Evolutionary conservation across 2,888 invertebrate species (phyloP), one percentile per base, ranked within the genome.

Genomic region (Drosophila maculinotata): DNA sequence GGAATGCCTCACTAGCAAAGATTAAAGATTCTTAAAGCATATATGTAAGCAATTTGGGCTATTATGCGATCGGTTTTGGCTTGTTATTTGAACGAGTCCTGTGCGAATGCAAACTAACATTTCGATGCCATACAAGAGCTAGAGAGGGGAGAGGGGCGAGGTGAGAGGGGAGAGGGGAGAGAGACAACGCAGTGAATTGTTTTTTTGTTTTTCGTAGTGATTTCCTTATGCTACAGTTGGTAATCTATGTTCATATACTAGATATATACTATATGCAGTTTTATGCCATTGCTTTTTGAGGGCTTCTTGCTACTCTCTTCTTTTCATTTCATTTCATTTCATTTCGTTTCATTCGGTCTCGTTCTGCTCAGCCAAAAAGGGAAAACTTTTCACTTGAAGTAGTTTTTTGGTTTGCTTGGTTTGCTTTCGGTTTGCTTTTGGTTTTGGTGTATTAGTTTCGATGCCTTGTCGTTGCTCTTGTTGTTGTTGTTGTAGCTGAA

Each of bases 331-430:
- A 15, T 42, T 38, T 57, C 39, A 30, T 62, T 38, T 20, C 33
- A 14, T 41, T 39, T 57, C 12, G 54, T 33, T 56, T 39, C n/a
- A 15, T 39, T 51, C 25, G 12, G 23, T 36, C 49, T 41, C 26
- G 57, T 31, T 60, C 26, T 14, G 44, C 30, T 33, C 30, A 9
- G 33, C 33, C 31, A n/a, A 48, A 54, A 58, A 76, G 54, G 76
- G 57, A 68, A 80, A 78, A 78, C 68, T 78, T 77, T 77, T 74
- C 74, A 77, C 74, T 79, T 79, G 48, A 65, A 79, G 80, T 75
- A 62, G 62, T 71, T 74, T 80, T 76, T 73, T 63, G 56, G 59
- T 60, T 68, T 74, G 63, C 66, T 73, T 62, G 53, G 60, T 44
- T 63, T 74, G 57, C 26, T 47, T 33, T 53, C 45, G 31, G 42